phyloP scores from a whole-genome alignment of 2,797 vertebrate genomes.

The Pelochelys cantorii region DNA sequence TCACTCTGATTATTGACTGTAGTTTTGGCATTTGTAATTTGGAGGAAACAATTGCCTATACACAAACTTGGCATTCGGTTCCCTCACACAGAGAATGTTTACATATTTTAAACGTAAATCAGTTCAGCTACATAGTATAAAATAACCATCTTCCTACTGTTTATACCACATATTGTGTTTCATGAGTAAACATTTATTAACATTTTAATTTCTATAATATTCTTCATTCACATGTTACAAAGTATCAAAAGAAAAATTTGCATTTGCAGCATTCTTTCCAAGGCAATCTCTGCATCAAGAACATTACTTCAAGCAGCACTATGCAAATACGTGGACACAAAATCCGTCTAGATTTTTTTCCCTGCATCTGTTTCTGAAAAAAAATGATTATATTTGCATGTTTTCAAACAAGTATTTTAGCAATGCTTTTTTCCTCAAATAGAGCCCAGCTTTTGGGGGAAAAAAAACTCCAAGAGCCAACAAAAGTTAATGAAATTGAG shows the following conservation, averaged over 20 bases:
- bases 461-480: neutral
- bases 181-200: neutral
- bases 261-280: neutral
- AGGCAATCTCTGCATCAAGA: neutral
- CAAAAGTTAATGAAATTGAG: neutral
- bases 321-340: neutral
- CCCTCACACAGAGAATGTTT: neutral
- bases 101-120: slow-evolving; percentile 33
- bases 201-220: neutral
- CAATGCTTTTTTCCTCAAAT: neutral
- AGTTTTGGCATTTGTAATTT: neutral
- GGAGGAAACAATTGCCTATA: slow-evolving; percentile 3
- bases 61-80: slow-evolving; percentile 3
- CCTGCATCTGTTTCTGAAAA: neutral
- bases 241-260: neutral
- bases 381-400: neutral
- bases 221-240: neutral
- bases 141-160: neutral
- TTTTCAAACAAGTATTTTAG: neutral
- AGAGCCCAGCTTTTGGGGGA: neutral
- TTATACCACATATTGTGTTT: neutral
- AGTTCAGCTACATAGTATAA: slow-evolving; percentile 2
- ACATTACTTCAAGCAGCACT: neutral
- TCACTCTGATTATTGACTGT: neutral
- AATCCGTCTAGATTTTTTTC: neutral